phyloP scores from a whole-genome alignment of 2,888 invertebrate species.

The Megalurothrips usitatus region DNA sequence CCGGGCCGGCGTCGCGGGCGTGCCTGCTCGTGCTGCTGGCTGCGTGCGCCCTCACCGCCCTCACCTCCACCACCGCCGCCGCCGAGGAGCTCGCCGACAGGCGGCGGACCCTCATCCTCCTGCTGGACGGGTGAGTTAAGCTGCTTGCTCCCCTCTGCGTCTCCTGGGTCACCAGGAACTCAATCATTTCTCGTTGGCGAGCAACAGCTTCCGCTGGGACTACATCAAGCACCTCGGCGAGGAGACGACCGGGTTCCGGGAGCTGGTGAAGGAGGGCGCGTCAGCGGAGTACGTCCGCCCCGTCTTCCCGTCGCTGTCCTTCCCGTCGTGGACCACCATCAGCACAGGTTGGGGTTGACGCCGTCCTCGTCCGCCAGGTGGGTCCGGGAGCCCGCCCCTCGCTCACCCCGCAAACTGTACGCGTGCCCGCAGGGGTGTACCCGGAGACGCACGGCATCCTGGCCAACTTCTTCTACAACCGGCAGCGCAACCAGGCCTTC shows the following conservation, averaged over 20 bases:
- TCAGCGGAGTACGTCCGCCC: not conserved
- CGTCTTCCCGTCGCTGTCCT: slow-evolving; percentile 10
- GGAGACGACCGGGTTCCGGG: not conserved
- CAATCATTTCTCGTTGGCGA: not conserved
- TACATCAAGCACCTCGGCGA: not conserved
- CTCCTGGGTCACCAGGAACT: not conserved
- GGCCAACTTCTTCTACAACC: slow-evolving; percentile 24
- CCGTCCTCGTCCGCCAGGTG: not conserved
- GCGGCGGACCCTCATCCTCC: not conserved
- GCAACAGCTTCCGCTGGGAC: not conserved
- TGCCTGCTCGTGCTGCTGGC: not conserved
- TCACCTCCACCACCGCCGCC: not conserved
- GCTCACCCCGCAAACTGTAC: not conserved
- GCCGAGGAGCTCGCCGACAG: not conserved
- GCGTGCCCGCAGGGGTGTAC: not conserved
- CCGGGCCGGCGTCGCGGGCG: too few species aligned
- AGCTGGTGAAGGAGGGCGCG: not conserved
- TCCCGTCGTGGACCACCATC: slow-evolving; percentile 13
- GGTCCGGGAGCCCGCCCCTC: not conserved
- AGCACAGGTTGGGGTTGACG: not conserved
- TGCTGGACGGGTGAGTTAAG: not conserved
- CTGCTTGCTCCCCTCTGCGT: not conserved
- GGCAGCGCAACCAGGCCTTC: not conserved
- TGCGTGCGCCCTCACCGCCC: not conserved
- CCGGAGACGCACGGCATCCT: slow-evolving; percentile 25